phyloP scores from a whole-genome alignment of 1,140 invertebrate genomes.

The Sycobia sp. region DNA sequence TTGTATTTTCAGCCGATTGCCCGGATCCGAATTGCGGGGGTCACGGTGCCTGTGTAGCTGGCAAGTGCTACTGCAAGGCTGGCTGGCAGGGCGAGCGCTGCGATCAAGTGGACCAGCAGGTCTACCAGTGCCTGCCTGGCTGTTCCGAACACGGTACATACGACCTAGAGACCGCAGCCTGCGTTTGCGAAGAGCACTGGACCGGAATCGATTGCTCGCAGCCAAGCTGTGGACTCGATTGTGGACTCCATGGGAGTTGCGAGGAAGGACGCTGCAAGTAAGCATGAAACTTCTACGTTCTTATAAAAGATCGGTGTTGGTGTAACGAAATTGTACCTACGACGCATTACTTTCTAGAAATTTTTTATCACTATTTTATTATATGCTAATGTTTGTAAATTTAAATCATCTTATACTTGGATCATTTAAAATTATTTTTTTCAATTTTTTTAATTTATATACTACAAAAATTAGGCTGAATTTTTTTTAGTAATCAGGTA shows the following conservation, averaged over 20 bases:
- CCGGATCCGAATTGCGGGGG: slow-evolving; percentile 85
- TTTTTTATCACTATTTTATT: no score
- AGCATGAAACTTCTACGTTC: no score
- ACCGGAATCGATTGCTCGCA: slow-evolving; percentile 89
- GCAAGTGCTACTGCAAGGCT: slow-evolving; percentile 91
- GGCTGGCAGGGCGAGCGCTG: slow-evolving; percentile 95
- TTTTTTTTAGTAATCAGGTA: no score
- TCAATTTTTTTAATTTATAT: no score
- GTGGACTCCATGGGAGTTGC: slow-evolving; percentile 87
- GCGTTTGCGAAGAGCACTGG: slow-evolving; percentile 87
- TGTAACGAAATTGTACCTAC: no score
- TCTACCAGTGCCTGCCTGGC: slow-evolving; percentile 86
- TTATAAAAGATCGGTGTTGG: no score
- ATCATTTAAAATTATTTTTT: no score
- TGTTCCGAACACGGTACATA: slow-evolving; percentile 90
- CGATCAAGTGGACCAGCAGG: slow-evolving; percentile 82
- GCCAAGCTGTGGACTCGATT: slow-evolving; percentile 89
- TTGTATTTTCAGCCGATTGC: slow-evolving; percentile 87
- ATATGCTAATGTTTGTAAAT: no score
- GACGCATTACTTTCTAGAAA: no score
- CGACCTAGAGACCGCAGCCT: slow-evolving; percentile 84
- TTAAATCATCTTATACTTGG: no score
- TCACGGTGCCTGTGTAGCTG: slow-evolving; percentile 90
- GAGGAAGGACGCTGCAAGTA: slow-evolving; percentile 82
- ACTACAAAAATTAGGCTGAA: no score